Base-by-base conservation (phyloP, 23 tunicate species). In the Trididemnum nubilum region DNA sequence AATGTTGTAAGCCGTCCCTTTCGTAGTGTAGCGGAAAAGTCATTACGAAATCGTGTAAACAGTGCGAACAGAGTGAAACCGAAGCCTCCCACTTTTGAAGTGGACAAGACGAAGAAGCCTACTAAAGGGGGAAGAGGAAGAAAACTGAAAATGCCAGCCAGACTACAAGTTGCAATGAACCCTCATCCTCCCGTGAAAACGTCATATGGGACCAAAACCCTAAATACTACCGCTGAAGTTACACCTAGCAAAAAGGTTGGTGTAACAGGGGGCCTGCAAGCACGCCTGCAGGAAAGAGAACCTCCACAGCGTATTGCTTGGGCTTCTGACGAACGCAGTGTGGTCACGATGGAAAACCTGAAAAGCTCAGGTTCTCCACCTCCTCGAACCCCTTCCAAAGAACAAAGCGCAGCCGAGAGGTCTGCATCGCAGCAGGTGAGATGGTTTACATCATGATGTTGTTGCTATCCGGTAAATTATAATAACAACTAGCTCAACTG, bases 311-410 rank as follows among this genome's bases (percentile, higher is more conserved):
- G 72, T 30, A 82, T 79, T 12, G 84, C 90, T 29, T 86, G 90
- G 90, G 77, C 77, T 18, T 32, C 50, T 19, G 36, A 71, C 33
- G 76, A 84, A 19, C 34, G 25, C 23, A 81, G 85, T 35, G 72
- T 75, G 32, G 96, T 91, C 7, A 91, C 96, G 35, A 76, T 91
- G 90, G 84, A 81, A 60, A 91, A 82, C 0, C 57, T 91, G 75
- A 91, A 91, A 61, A 84, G 89, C 44, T 77, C 81, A 3, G 96
- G 96, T 15, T 58, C 77, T 0, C 71, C 77, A 1, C 35, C 71
- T 40, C 82, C 77, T 23, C 29, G 19, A 15, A 30, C 84, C 36
- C 18, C 40, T 1, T 34, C 24, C 49, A 31, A 36, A 12, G 18
- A 18, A 49, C 12, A 49, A 18, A 49, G 15, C 15, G 57, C 18